These are phyloP conservation scores for Ormyrus labotus DNA, from an alignment of 2,888 invertebrate genomes.

Conservation along the genomic window DNA sequence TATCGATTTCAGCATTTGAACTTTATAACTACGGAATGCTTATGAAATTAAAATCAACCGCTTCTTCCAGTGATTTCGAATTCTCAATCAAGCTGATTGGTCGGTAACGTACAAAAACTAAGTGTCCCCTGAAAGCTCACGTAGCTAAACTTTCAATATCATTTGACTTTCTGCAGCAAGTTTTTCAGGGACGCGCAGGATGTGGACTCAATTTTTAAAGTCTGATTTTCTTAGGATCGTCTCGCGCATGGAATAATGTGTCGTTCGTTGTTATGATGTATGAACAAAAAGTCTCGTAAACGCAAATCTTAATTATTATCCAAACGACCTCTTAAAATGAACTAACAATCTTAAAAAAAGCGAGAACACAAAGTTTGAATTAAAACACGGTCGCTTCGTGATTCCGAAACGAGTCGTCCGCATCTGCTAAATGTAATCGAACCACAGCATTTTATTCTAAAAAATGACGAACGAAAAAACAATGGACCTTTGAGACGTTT, in stretches of 20 bases:
- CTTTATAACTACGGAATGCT: too few species aligned
- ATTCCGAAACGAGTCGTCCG: neutral
- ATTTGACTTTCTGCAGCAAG: neutral
- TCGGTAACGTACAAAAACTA: too few species aligned
- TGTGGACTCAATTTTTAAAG: constrained; percentile 36
- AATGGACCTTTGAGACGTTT: too few species aligned
- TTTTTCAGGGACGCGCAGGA: neutral
- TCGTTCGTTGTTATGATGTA: neutral
- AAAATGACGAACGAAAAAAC: neutral
- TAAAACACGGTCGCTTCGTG: constrained; percentile 1
- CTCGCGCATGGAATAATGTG: neutral
- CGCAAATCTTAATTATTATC: constrained; percentile 4
- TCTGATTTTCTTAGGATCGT: constrained; percentile 42
- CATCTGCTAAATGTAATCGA: too few species aligned
- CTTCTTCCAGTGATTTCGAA: too few species aligned
- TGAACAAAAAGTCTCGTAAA: neutral
- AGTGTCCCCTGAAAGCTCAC: too few species aligned
- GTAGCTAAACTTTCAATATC: neutral
- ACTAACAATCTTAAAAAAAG: too few species aligned
- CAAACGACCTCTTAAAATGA: neutral
- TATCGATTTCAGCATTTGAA: too few species aligned
- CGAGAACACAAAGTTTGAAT: neutral
- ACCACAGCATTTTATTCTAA: neutral
- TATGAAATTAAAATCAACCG: too few species aligned
- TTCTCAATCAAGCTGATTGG: too few species aligned